A percentile compares a stretch with the other conserved stretches of the same genome.
phyloP scores from a whole-genome alignment of 2,113 vertebrate species.

The Perca fluviatilis region DNA sequence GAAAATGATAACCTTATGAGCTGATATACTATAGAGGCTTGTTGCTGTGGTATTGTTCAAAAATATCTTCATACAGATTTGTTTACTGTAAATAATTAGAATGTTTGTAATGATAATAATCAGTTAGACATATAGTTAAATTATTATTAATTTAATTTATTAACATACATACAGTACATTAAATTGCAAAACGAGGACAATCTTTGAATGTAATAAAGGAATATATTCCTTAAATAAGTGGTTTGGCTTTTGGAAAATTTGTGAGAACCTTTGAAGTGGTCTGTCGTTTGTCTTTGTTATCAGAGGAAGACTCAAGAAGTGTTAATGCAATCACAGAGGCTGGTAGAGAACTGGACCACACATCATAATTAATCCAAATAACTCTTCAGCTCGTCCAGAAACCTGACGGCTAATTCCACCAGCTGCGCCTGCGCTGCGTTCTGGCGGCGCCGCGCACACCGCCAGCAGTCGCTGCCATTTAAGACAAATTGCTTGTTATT shows the following conservation, averaged over 20 bases:
- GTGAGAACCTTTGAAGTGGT: background rate
- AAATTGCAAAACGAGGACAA: background rate
- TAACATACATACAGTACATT: background rate
- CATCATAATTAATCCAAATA: conserved; percentile 43
- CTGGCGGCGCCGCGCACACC: too few relatives aligned
- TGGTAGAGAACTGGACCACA: conserved; percentile 15
- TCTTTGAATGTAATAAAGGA: background rate
- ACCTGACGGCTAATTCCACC: background rate
- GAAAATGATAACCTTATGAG: background rate
- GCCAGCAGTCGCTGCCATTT: too few relatives aligned
- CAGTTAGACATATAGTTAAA: background rate
- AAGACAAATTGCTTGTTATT: too few relatives aligned
- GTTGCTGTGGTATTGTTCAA: background rate
- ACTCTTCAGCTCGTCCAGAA: conserved; percentile 7
- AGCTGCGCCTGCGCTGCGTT: too few relatives aligned
- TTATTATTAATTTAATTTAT: background rate
- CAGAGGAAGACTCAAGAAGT: background rate
- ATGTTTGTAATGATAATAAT: background rate
- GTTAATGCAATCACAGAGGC: conserved; percentile 14
- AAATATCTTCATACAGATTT: background rate
- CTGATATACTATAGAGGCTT: background rate
- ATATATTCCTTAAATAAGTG: background rate
- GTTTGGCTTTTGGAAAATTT: background rate
- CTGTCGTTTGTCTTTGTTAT: background rate
- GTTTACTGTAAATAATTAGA: background rate